Percentiles rank a stretch among this genome's conserved stretches.
phyloP scores from a whole-genome alignment of 2,888 invertebrate genomes.

The Octodonta nipae region DNA sequence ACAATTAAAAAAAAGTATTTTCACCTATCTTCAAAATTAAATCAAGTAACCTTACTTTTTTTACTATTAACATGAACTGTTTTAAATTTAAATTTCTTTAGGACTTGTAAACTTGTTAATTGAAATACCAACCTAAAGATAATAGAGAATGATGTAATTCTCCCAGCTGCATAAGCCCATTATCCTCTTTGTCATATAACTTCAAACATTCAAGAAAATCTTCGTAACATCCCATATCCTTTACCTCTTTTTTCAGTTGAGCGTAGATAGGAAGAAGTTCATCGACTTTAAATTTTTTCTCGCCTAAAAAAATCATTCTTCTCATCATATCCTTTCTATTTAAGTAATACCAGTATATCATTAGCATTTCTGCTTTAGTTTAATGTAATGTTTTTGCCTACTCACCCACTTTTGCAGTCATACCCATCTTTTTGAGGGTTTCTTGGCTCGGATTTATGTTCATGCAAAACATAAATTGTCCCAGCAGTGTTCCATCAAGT shows the following conservation, averaged over 20 bases:
- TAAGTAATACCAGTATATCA: background rate
- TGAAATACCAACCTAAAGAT: constrained; percentile 63
- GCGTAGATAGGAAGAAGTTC: constrained; percentile 95
- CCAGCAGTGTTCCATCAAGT: constrained; percentile 80
- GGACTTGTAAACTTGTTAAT: too few species aligned
- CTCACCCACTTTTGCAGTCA: constrained; percentile 54
- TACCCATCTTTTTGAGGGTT: constrained; percentile 82
- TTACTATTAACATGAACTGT: too few species aligned
- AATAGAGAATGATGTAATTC: constrained; percentile 91
- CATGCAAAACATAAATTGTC: constrained; percentile 79
- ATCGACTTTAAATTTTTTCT: constrained; percentile 82
- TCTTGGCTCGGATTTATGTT: constrained; percentile 89
- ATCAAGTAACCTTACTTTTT: too few species aligned
- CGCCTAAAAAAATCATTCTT: constrained; percentile 37
- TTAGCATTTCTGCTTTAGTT: too few species aligned
- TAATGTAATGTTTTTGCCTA: constrained; percentile 1
- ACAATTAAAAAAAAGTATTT: too few species aligned
- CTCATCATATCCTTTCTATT: background rate
- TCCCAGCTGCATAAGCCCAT: constrained; percentile 87
- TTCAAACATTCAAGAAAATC: constrained; percentile 99
- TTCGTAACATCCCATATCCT: constrained; percentile 90
- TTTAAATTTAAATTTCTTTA: background rate
- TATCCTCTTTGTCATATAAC: too few species aligned
- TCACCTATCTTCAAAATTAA: too few species aligned
- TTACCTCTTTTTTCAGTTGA: constrained; percentile 76